A percentile compares a stretch with the other conserved stretches of the same genome.
phyloP scores from a whole-genome alignment of 2,888 invertebrate genomes.

The Pseudeuparius sepicola region DNA sequence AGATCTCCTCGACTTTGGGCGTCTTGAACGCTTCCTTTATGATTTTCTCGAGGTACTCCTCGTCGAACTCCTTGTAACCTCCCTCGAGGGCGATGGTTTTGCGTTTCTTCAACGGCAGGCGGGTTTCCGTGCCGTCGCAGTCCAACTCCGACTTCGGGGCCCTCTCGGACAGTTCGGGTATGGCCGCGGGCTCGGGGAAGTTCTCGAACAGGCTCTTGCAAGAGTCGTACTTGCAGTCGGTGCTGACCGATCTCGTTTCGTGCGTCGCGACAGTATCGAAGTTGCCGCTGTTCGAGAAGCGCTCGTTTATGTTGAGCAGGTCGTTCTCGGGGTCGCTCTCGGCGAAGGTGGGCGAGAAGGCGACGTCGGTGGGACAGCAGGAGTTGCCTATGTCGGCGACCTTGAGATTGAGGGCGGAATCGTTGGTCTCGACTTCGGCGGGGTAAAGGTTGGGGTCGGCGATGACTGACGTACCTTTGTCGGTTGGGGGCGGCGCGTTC shows the following conservation, averaged over 20 bases:
- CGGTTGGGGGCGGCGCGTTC: neutral
- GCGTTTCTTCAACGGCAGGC: constrained; percentile 34
- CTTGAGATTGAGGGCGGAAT: too few relatives aligned
- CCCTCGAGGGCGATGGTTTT: constrained; percentile 17
- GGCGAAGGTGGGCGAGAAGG: constrained; percentile 1
- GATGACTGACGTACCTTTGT: constrained; percentile 1
- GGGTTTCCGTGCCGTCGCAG: constrained; percentile 26
- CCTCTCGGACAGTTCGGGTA: neutral
- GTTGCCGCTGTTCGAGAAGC: too few relatives aligned
- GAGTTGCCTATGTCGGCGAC: too few relatives aligned
- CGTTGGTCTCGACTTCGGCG: too few relatives aligned
- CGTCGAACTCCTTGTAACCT: constrained; percentile 16
- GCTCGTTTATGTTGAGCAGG: too few relatives aligned
- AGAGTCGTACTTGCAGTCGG: neutral
- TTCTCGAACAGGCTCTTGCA: neutral
- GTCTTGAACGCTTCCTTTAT: constrained; percentile 18
- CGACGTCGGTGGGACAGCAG: too few relatives aligned
- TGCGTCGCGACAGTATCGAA: too few relatives aligned
- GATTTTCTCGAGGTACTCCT: constrained; percentile 21
- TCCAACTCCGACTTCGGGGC: constrained; percentile 13
- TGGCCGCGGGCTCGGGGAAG: constrained; percentile 3
- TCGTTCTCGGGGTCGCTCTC: too few relatives aligned
- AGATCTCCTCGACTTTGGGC: constrained; percentile 29
- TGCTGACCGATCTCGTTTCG: too few relatives aligned
- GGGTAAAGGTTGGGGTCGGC: neutral